These are phyloP conservation scores for Polypedilum vanderplanki DNA, from an alignment of 1,140 invertebrate genomes.

Conservation along the genomic window DNA sequence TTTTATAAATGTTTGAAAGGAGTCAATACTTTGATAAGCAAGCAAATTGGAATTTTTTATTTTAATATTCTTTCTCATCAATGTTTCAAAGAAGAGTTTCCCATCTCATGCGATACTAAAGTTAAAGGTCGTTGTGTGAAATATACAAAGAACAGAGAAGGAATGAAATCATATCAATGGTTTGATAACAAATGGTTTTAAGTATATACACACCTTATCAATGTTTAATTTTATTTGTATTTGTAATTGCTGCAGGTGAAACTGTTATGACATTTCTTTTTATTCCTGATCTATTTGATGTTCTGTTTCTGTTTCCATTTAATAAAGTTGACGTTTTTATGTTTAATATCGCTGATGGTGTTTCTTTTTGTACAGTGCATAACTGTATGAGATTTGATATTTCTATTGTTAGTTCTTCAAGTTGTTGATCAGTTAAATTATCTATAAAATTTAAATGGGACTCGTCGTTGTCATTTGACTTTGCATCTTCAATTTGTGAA, in stretches of 20 bases:
- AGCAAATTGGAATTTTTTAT: slow-evolving; percentile 52
- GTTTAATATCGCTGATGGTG: no score
- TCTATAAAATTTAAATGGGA: no score
- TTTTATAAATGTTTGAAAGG: slow-evolving; percentile 54
- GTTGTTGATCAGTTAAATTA: no score
- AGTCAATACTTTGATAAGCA: slow-evolving; percentile 43
- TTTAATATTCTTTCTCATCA: slow-evolving; percentile 54
- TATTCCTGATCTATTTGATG: no score
- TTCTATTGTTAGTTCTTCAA: no score
- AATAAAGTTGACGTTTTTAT: background rate
- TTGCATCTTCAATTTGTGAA: no score
- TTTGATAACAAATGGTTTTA: slow-evolving; percentile 26
- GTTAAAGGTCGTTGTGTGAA: background rate
- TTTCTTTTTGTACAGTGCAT: background rate
- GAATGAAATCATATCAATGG: background rate
- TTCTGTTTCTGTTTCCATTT: background rate
- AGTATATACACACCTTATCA: background rate
- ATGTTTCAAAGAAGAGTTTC: slow-evolving; percentile 57
- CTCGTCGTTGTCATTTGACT: no score
- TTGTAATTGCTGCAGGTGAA: no score
- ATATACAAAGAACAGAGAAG: background rate
- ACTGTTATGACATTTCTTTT: no score
- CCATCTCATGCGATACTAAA: slow-evolving; percentile 45
- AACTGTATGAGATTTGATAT: background rate
- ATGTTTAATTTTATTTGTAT: background rate